These are phyloP conservation scores for Phytoseiulus persimilis DNA, from an alignment of 2,888 invertebrate genomes.

Conservation along the genomic window DNA sequence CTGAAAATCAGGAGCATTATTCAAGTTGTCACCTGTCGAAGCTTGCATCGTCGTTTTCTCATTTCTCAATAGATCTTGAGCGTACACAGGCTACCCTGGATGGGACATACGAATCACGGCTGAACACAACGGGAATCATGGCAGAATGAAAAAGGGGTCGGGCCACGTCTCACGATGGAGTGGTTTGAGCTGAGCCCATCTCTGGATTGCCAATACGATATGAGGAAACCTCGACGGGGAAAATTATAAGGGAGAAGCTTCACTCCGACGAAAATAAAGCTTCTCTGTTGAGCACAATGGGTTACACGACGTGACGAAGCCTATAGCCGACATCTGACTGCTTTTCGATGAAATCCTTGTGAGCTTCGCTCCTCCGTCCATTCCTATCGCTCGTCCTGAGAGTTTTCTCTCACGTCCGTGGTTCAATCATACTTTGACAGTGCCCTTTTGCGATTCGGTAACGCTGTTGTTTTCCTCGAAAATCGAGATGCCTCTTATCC, in stretches of 20 bases:
- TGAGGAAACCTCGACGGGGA: neutral
- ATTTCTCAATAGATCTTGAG: neutral
- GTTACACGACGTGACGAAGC: neutral
- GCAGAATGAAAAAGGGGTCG: neutral
- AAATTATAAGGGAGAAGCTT: neutral
- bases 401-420: neutral
- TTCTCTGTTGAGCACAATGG: neutral
- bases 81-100: neutral
- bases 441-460: neutral
- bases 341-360: neutral
- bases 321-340: neutral
- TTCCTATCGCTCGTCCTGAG: neutral
- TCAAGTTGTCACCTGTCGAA: too few species aligned
- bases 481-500: neutral
- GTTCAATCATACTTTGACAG: neutral
- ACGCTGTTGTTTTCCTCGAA: neutral
- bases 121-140: neutral
- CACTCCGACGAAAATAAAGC: too few species aligned
- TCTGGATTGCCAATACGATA: neutral
- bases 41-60: too few species aligned
- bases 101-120: neutral
- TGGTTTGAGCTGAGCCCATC: neutral
- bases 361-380: neutral
- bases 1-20: too few species aligned
- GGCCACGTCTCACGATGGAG: neutral